These are phyloP conservation scores for Gryon sp. DNA, from an alignment of 1,140 invertebrate species.

Conservation along the genomic window DNA sequence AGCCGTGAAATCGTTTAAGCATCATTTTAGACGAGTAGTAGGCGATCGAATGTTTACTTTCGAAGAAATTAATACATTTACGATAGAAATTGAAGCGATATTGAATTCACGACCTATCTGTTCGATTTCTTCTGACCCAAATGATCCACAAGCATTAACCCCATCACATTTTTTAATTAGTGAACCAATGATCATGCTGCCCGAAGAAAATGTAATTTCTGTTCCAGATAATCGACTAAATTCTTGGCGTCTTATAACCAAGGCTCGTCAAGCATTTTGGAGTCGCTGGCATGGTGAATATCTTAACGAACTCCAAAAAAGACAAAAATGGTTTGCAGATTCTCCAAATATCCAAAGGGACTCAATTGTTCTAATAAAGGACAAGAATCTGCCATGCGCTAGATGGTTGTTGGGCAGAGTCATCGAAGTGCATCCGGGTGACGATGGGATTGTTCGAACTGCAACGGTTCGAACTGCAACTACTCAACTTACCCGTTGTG, in stretches of 20 bases:
- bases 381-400: not conserved
- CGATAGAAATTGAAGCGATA: slow-evolving; percentile 25
- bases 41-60: slow-evolving; percentile 37
- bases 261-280: slow-evolving; percentile 29
- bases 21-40: slow-evolving; percentile 47
- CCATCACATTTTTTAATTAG: slow-evolving; percentile 5
- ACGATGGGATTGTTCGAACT: slow-evolving; percentile 28
- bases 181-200: not conserved
- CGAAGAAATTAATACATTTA: slow-evolving; percentile 42
- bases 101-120: slow-evolving; percentile 60
- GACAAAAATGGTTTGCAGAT: slow-evolving; percentile 27
- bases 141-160: slow-evolving; percentile 12
- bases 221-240: slow-evolving; percentile 14
- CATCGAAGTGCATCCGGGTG: slow-evolving; percentile 42
- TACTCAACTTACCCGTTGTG: not conserved
- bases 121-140: slow-evolving; percentile 22
- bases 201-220: not conserved
- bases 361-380: not conserved
- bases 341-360: not conserved
- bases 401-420: slow-evolving; percentile 47
- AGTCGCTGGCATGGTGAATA: slow-evolving; percentile 58
- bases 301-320: slow-evolving; percentile 41
- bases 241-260: slow-evolving; percentile 18
- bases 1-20: slow-evolving; percentile 20
- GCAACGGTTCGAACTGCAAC: slow-evolving; percentile 40